Conservation (phyloP, 64 coral and sea anemone species). For the Orbicella faveolata region DNA sequence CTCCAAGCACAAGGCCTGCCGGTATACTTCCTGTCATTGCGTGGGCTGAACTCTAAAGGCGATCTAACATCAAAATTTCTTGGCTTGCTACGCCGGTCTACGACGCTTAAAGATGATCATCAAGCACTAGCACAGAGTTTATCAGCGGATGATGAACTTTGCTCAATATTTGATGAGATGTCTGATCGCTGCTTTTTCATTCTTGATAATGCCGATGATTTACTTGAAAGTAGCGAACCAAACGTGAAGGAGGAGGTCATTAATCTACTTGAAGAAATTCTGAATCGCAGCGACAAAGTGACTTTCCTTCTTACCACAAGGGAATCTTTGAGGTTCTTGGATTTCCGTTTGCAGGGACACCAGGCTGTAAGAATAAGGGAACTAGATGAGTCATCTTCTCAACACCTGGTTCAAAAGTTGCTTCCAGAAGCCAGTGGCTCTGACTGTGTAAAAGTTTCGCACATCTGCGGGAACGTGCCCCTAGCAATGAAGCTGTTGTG, state of each 20-base stretch:
- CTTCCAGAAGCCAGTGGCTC: neutral
- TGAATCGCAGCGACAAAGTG: slow-evolving; percentile 6
- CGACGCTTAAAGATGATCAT: neutral
- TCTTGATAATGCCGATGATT: slow-evolving; percentile 41
- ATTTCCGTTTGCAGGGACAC: neutral
- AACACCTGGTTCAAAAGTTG: neutral
- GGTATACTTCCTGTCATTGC: slow-evolving; percentile 34
- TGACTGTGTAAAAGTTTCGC: neutral
- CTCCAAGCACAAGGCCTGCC: slow-evolving; percentile 26
- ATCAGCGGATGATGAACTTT: neutral
- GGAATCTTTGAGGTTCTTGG: slow-evolving; percentile 10
- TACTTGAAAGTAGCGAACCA: neutral
- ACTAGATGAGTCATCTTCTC: neutral
- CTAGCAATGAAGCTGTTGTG: slow-evolving; percentile 11
- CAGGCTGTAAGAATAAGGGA: neutral
- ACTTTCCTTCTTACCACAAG: neutral
- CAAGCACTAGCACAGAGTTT: neutral
- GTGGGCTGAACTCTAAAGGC: slow-evolving; percentile 3
- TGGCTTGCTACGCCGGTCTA: neutral
- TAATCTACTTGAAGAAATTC: neutral
- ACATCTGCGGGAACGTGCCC: neutral
- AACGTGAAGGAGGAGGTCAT: neutral
- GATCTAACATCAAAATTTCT: neutral
- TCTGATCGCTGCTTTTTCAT: slow-evolving; percentile 6
- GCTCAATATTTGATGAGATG: neutral